These are phyloP conservation scores for Collichthys lucidus DNA, from an alignment of 2,113 vertebrate genomes.

Conservation along the genomic window DNA sequence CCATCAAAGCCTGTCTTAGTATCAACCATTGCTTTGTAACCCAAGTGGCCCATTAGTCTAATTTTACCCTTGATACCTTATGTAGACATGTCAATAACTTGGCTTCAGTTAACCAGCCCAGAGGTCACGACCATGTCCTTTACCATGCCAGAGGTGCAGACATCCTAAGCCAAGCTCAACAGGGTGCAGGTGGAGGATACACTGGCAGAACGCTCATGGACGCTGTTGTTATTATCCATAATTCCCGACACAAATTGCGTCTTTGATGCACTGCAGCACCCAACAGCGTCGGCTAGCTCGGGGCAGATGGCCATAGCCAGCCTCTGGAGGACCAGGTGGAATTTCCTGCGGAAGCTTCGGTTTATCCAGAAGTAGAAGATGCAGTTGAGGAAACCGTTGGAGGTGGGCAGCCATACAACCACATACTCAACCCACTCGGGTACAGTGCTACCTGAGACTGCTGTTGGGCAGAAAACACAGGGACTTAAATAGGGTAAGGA, in stretches of 20 bases:
- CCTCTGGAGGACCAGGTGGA: conserved; percentile 74
- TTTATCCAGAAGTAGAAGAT: conserved; percentile 92
- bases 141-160: conserved; percentile 1
- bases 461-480: conserved; percentile 70
- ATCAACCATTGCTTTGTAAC: conserved; percentile 22
- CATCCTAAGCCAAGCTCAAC: conserved; percentile 60
- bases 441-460: conserved; percentile 80
- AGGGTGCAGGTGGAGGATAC: conserved; percentile 84
- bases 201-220: conserved; percentile 81
- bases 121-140: conserved; percentile 5
- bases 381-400: conserved; percentile 90
- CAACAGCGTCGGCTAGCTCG: conserved; percentile 39
- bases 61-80: conserved; percentile 2
- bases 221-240: conserved; percentile 70
- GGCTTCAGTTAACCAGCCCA: background rate
- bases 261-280: conserved; percentile 34
- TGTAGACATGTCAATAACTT: conserved; percentile 20
- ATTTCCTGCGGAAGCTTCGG: conserved; percentile 87
- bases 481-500: background rate
- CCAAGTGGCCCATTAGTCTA: background rate
- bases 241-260: conserved; percentile 57
- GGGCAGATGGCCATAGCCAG: conserved; percentile 74
- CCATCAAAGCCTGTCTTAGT: conserved; percentile 22
- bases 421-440: conserved; percentile 89
- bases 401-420: conserved; percentile 89